Conservation (phyloP, 2,113 vertebrate species). For the Platichthys stellatus region DNA sequence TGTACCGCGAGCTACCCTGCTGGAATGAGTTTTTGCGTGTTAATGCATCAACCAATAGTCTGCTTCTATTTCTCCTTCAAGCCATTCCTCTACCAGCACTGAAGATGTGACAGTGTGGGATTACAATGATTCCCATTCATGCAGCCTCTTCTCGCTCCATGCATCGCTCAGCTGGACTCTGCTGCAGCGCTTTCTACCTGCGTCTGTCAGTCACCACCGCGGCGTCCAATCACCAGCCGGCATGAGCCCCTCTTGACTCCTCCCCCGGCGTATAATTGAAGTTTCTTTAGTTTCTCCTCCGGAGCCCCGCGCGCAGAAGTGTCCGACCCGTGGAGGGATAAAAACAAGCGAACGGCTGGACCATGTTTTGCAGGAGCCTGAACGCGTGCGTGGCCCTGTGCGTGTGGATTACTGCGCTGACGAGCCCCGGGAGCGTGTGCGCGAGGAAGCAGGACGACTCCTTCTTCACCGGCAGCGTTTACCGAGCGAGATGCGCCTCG, state of each 20-base stretch:
- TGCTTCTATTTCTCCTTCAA: too few relatives aligned
- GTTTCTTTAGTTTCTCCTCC: conserved; percentile 83
- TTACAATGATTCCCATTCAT: neutral
- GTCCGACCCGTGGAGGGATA: conserved; percentile 72
- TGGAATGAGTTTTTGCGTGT: too few relatives aligned
- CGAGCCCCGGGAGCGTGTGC: conserved; percentile 76
- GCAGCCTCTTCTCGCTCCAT: neutral
- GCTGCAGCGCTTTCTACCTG: conserved; percentile 73
- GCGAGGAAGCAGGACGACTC: conserved; percentile 88
- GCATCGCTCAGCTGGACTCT: neutral
- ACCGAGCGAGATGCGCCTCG: conserved; percentile 91
- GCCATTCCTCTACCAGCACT: too few relatives aligned
- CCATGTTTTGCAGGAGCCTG: conserved; percentile 82
- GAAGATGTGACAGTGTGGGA: neutral
- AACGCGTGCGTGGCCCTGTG: conserved; percentile 78
- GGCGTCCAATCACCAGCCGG: conserved; percentile 70
- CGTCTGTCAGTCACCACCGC: conserved; percentile 62
- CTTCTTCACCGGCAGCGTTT: conserved; percentile 84
- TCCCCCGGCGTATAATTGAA: conserved; percentile 81
- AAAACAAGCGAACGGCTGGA: conserved; percentile 60
- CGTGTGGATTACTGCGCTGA: conserved; percentile 87
- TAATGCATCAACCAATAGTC: too few relatives aligned
- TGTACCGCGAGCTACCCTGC: too few relatives aligned
- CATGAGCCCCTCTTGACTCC: conserved; percentile 60
- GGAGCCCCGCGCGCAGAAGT: conserved; percentile 70